Percentiles rank a stretch among this genome's conserved stretches.
phyloP scores from a whole-genome alignment of 2,113 vertebrate species.

The Burhinus oedicnemus region DNA sequence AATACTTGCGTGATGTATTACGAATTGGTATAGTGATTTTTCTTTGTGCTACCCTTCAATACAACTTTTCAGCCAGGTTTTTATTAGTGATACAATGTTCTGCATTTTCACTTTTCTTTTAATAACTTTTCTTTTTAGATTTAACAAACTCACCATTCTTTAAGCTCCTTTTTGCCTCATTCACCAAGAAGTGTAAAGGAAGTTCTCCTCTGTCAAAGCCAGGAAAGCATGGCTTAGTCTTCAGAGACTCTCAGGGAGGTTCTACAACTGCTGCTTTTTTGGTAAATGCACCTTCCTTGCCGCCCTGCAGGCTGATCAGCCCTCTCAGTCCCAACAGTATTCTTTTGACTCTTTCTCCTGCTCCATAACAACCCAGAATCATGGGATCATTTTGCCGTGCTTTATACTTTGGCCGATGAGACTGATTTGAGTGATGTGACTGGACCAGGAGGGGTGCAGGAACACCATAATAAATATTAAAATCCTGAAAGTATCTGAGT shows the following conservation, averaged over 20 bases:
- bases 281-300: not conserved
- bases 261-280: not conserved
- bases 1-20: constrained; percentile 30
- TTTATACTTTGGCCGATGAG: not conserved
- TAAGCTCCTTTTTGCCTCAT: not conserved
- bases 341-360: not conserved
- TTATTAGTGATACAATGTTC: not conserved
- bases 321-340: not conserved
- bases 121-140: not conserved
- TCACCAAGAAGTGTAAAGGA: not conserved
- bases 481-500: not conserved
- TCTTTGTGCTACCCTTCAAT: not conserved
- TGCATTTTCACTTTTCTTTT: constrained; percentile 13
- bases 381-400: not conserved
- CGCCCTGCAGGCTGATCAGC: not conserved
- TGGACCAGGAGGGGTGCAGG: not conserved
- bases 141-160: not conserved
- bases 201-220: not conserved
- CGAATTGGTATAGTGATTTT: not conserved
- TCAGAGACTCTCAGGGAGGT: not conserved
- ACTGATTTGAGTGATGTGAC: not conserved
- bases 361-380: not conserved
- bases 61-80: constrained; percentile 19
- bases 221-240: not conserved
- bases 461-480: not conserved